A percentile compares a stretch with the other conserved stretches of the same genome.
Conservation (phyloP, 2,113 vertebrate genomes). For the Gymnorhina tibicen region DNA sequence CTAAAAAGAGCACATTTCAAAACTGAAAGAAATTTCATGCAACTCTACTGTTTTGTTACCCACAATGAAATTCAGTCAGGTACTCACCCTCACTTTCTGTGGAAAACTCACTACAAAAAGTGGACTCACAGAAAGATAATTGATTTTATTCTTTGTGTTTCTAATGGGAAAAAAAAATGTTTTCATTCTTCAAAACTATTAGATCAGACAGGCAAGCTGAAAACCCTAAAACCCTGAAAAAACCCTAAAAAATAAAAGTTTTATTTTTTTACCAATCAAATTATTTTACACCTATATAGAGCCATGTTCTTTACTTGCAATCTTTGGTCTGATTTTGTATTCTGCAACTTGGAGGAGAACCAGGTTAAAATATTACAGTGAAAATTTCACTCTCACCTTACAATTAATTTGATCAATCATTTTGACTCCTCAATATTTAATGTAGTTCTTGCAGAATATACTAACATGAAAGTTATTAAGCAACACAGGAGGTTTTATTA, state of each 20-base stretch:
- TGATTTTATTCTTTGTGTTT: background rate
- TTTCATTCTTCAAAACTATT: background rate
- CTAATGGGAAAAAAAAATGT: background rate
- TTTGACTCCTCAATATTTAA: background rate
- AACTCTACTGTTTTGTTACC: background rate
- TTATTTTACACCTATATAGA: background rate
- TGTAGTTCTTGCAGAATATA: background rate
- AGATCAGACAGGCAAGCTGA: background rate
- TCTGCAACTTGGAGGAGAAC: background rate
- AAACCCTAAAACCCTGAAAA: background rate
- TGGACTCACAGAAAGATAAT: background rate
- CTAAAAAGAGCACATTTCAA: background rate
- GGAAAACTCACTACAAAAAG: background rate
- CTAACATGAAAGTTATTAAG: background rate
- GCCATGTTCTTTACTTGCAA: background rate
- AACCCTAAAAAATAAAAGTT: background rate
- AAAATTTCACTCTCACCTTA: background rate
- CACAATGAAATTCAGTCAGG: background rate
- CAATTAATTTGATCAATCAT: background rate
- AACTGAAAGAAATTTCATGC: background rate
- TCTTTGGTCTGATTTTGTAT: background rate
- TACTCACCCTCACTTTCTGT: background rate
- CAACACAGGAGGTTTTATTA: background rate
- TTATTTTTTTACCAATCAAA: background rate
- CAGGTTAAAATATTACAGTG: background rate